Base-by-base conservation (phyloP, 2,113 vertebrate genomes). In the Heterotis niloticus region DNA sequence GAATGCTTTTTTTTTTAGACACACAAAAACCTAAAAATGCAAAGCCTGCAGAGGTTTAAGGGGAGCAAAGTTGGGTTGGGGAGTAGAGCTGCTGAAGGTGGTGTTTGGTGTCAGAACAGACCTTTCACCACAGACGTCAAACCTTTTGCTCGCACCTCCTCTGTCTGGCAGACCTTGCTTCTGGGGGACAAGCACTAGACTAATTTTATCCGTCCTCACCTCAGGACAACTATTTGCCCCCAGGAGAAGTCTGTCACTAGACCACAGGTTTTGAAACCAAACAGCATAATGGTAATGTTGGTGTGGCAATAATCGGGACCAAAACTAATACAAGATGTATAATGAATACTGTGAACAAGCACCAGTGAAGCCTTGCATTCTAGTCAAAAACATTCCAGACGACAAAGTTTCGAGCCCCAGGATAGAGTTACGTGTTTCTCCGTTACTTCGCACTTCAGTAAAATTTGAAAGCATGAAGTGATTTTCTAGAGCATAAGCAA, bases 191-290 rank as follows among this genome's bases (percentile, higher is more conserved):
- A 52, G 52, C 51, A 72, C 69, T n/a, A 51, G 69, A 72, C 68
- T 70, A 72, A 51, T 51, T 72, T 72, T 72, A 72, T 52, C 69
- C 20, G 54, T n/a, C 69, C 24, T 72, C 69, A 20, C 34, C 69
- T 72, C 12, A 51, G 44, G 44, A 71, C 51, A 51, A 20, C 29
- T 70, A 70, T 20, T 12, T 70, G 68, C 68, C 34, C 34, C 7
- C 34, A 44, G 34, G 7, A 44, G 7, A 4, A 44, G 7, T 44
- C 34, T 44, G 34, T 44, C 34, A 44, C 34, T 7, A 51, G 68
- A 20, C 68, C 34, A 70, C 28, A 5, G 68, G 68, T 70, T 70
- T 70, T 51, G 26, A 20, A 51, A 70, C 10, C 9, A 70, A 18
- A 72, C 34, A 52, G 24, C 23, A 23, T n/a, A 51, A 54, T 2